phyloP scores from a whole-genome alignment of 2,113 vertebrate genomes.

The Syngnathus typhle region DNA sequence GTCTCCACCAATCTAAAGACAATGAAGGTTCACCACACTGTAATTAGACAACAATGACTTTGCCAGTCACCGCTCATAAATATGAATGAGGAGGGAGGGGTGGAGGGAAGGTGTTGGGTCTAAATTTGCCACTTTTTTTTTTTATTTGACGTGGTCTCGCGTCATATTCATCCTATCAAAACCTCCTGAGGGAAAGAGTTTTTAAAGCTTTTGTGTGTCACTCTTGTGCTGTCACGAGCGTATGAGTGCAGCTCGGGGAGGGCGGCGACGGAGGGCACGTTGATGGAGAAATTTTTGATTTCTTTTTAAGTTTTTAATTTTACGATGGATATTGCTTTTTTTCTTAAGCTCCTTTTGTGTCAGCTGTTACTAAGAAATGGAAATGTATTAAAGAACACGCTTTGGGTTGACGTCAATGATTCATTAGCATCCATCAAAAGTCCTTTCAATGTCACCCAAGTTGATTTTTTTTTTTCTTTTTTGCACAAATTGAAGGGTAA shows the following conservation, averaged over 20 bases:
- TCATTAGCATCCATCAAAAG: conserved; percentile 24
- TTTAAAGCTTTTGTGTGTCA: conserved; percentile 68
- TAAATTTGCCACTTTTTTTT: conserved; percentile 61
- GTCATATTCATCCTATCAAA: conserved; percentile 66
- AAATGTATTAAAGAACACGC: conserved; percentile 12
- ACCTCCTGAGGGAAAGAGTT: conserved; percentile 57
- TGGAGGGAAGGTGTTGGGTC: conserved; percentile 63
- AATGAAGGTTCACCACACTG: conserved; percentile 70
- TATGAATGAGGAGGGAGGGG: conserved; percentile 68
- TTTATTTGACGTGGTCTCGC: conserved; percentile 49
- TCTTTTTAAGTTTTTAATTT: conserved; percentile 26
- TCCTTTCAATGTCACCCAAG: conserved; percentile 6
- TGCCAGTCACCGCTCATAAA: conserved; percentile 70
- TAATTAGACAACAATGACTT: conserved; percentile 73
- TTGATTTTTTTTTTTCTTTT: not conserved
- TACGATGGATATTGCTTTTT: conserved; percentile 21
- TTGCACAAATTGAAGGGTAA: not conserved
- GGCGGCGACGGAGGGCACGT: conserved; percentile 57
- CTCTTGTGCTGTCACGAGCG: conserved; percentile 62
- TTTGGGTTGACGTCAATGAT: conserved; percentile 2
- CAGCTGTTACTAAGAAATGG: conserved; percentile 35
- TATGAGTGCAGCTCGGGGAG: conserved; percentile 55
- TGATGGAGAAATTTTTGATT: conserved; percentile 60
- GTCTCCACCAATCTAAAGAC: conserved; percentile 72
- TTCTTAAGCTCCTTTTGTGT: conserved; percentile 32